A percentile compares a stretch with the other conserved stretches of the same genome.
Evolutionary conservation across 1,140 invertebrate genomes (phyloP).

Genomic region (Listronotus bonariensis): DNA sequence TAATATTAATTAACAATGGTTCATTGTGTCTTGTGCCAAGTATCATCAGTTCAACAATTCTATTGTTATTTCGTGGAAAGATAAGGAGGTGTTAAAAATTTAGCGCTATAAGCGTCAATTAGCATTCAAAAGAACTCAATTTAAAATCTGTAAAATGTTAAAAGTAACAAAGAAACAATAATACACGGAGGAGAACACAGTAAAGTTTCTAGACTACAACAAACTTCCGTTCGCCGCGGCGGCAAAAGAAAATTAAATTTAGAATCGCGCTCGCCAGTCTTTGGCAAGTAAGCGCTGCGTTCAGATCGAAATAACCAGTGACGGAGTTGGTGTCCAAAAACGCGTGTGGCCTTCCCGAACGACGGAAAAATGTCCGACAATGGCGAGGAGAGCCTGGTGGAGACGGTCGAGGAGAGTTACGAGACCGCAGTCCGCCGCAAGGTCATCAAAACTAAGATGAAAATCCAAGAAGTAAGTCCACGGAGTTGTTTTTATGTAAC

Average conservation of each 20-base stretch:
- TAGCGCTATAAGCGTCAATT: background rate
- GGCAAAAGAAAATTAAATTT: constrained; percentile 39
- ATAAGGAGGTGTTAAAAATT: constrained; percentile 3
- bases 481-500: constrained; percentile 34
- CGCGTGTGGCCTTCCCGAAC: constrained; percentile 30
- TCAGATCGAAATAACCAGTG: constrained; percentile 38
- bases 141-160: constrained; percentile 7
- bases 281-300: constrained; percentile 37
- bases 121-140: background rate
- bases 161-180: constrained; percentile 12
- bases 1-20: no score
- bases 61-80: background rate
- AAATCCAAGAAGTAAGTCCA: constrained; percentile 60
- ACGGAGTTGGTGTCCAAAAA: constrained; percentile 35
- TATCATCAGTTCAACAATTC: background rate
- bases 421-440: constrained; percentile 63
- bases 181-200: constrained; percentile 15
- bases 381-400: constrained; percentile 41
- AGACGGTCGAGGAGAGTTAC: constrained; percentile 56
- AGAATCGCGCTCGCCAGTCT: constrained; percentile 35
- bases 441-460: constrained; percentile 61
- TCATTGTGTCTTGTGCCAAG: background rate
- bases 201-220: constrained; percentile 36
- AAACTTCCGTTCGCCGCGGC: constrained; percentile 35
- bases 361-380: constrained; percentile 32